Evolutionary conservation across 2,888 invertebrate genomes (phyloP), one percentile per base, ranked within the genome.

Genomic region (Cheilosia urbana): DNA sequence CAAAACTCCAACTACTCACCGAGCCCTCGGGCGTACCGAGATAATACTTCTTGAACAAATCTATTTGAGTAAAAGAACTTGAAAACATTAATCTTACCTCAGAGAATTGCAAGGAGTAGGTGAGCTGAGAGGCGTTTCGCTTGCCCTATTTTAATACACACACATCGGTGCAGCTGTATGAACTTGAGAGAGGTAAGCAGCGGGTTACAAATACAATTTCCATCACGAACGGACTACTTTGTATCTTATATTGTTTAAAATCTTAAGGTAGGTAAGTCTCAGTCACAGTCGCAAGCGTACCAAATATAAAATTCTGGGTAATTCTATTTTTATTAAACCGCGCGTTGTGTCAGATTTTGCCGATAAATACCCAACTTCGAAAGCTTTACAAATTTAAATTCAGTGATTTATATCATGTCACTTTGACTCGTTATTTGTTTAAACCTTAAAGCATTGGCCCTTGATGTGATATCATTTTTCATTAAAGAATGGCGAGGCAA

Each of bases 61-160:
- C 17, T 17, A 9, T 47, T 47, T 9, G 17, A 17, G 47, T 21
- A 45, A 62, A 58, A 62, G 40, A 45, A 27, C 62, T 11, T 47
- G 11, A 5, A 27, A 62, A 30, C 62, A 62, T 62, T 62, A 62
- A 62, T 62, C 62, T 62, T 30, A 62, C 62, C 62, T 45, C 62
- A 17, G 45, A 62, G 62, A 27, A 24, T 13, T 62, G 9, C 45
- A 27, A 24, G 42, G 9, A n/a, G 62, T 24, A n/a, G 47, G 17
- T 47, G 47, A 17, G 9, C 17, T 47, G 19, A 17, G 9, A 9
- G 11, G 19, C 47, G 19, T 19, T 47, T 47, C 47, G 17, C 47
- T 47, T 17, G 17, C 19, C 9, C 17, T 42, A 6, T n/a, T 15
- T 42, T 30, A 30, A 30, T 1, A 6, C 30, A 30, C 37, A 37